These are phyloP conservation scores for Cantharis rufa DNA, from an alignment of 2,888 invertebrate genomes.

Conservation along the genomic window DNA sequence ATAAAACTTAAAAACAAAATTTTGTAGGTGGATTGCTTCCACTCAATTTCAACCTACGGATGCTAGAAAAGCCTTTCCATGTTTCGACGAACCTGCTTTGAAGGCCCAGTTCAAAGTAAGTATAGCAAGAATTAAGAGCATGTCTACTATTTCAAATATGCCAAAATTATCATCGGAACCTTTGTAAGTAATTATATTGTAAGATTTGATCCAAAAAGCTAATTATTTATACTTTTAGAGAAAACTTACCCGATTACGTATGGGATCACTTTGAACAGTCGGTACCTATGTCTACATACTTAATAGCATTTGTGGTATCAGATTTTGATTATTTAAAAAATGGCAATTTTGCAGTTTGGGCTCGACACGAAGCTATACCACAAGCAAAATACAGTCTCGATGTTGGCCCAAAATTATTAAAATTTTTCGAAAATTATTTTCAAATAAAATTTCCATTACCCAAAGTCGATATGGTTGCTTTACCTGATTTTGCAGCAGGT, in stretches of 20 bases:
- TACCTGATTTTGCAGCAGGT: conserved; percentile 87
- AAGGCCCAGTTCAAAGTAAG: conserved; percentile 81
- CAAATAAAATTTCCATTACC: conserved; percentile 76
- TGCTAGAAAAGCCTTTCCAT: conserved; percentile 81
- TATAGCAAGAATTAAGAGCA: conserved; percentile 70
- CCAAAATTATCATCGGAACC: conserved; percentile 58
- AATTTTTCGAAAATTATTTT: conserved; percentile 74
- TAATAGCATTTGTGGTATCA: conserved; percentile 83
- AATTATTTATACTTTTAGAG: conserved; percentile 52
- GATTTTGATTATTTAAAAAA: conserved; percentile 68
- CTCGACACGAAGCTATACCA: conserved; percentile 68
- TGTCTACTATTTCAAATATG: conserved; percentile 83
- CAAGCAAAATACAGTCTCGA: conserved; percentile 76
- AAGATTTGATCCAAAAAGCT: background rate
- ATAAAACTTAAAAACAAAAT: background rate
- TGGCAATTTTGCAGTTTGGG: conserved; percentile 70
- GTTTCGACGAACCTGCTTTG: conserved; percentile 84
- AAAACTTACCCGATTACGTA: conserved; percentile 64
- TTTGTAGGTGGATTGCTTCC: conserved; percentile 75
- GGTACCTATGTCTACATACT: conserved; percentile 86
- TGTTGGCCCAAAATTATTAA: conserved; percentile 75
- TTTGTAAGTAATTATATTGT: conserved; percentile 60
- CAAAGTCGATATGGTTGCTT: conserved; percentile 90
- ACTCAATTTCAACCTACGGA: conserved; percentile 85
- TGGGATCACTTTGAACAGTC: conserved; percentile 81